Evolutionary conservation across 2,888 invertebrate species (phyloP).

Genomic region (Archips xylosteana): DNA sequence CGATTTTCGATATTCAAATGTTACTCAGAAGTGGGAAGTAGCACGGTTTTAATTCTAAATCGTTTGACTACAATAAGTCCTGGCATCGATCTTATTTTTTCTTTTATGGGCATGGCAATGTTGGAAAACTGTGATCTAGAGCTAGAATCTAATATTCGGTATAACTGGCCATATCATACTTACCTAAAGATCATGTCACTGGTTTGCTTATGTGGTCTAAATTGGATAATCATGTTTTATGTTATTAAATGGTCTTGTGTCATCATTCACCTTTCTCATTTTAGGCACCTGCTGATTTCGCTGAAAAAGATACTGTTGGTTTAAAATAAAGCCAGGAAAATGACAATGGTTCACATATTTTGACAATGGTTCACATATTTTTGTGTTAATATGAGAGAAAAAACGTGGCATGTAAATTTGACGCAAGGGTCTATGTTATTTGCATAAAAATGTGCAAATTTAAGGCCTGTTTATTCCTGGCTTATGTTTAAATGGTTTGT

Average conservation of each 20-base stretch:
- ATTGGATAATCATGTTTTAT: slow-evolving; percentile 19
- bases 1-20: background rate
- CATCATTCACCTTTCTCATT: slow-evolving; percentile 24
- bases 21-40: background rate
- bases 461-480: background rate
- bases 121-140: background rate
- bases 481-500: background rate
- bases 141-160: background rate
- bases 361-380: background rate
- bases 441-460: background rate
- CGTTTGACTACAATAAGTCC: too few relatives aligned
- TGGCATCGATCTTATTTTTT: background rate
- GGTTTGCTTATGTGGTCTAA: slow-evolving; percentile 15
- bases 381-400: background rate
- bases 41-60: too few relatives aligned
- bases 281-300: slow-evolving; percentile 14
- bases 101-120: too few relatives aligned
- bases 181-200: background rate
- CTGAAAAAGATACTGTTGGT: background rate
- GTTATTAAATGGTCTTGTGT: slow-evolving; percentile 9
- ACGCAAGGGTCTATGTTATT: background rate
- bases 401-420: background rate
- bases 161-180: slow-evolving; percentile 23
- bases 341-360: too few relatives aligned
- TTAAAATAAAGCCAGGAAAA: background rate